Evolutionary conservation across 2,113 vertebrate species (phyloP), one percentile per base, ranked within the genome.

Genomic region (Hymenochirus boettgeri): DNA sequence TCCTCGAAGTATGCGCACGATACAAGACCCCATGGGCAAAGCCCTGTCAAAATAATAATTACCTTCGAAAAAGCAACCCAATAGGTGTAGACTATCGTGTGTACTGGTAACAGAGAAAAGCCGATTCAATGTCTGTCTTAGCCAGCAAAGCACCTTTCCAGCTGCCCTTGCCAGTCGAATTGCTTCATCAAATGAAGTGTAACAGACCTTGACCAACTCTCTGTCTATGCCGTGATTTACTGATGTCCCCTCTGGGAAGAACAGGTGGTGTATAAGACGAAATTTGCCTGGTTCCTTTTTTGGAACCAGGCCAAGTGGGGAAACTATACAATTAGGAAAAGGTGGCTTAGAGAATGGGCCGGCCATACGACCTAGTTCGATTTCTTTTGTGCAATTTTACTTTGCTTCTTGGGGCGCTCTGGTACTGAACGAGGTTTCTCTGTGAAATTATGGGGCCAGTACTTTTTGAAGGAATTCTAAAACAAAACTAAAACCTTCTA

Each of bases 161-260:
- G 26, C 13, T 19, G 17, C 8, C n/a, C 53, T 31, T 7, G 18
- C 18, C 26, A 19, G 8, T 7, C 7, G 17, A 4, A 31, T 17
- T n/a, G 53, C 53, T 17, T 31, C n/a, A 27, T 55, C 53, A 31
- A 55, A 55, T 9, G 53, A 29, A 10, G n/a, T 25, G 17, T 33
- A 53, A 17, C 9, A 26, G 4, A 53, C 51, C 24, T 21, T 24
- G 17, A 17, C 11, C 15, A 26, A 6, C 11, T 53, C 51, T 12
- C 15, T 26, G 17, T 17, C 13, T 2, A 53, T 53, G 8, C 26
- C 23, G 17, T 53, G 23, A 17, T 53, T 53, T 17, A 53, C 9
- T 12, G 51, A 53, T 15, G 23, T 27, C 15, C 26, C 26, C 10
- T 18, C 31, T 3, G 53, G 26, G 27, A n/a, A 55, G 5, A 27